Base-by-base conservation (phyloP, 1,140 invertebrate genomes). In the Heliconius congener region DNA sequence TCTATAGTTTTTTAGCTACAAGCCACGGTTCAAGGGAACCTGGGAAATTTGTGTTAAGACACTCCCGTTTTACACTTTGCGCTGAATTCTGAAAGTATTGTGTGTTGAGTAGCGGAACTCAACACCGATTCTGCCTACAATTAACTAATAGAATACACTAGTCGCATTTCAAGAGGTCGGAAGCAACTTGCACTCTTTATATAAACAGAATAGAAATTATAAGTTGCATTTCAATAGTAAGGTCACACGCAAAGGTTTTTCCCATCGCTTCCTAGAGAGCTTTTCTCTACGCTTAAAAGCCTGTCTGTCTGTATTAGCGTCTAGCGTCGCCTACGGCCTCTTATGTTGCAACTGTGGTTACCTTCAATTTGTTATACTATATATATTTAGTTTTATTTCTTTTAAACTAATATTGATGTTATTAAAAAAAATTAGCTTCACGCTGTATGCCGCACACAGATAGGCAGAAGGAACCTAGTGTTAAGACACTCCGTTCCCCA, bases 261-360 rank as follows among this genome's bases (percentile, higher is more conserved):
- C 60, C 60, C 13, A 66, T 66, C 60, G 60, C 60, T 55, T 27
- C 13, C 39, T 71, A 71, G 55, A 71, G 76, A 50, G 71, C 76
- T 71, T 71, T 78, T 73, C 50, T 52, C 73, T 80, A 66, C 60
- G 60, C 27, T 85, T 84, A 85, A 85, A 86, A 86, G 85, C 85
- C 81, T 86, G 85, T 82, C 85, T 34, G 76, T 83, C 78, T 79
- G 50, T 34, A 83, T 86, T 85, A 86, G 9, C 39, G 74, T 42
- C 39, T 70, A 42, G 66, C 57, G 39, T 71, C 39, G 60, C 74
- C 39, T 76, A 39, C 18, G 66, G 74, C 60, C 60, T 70, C 60
- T 76, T 76, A 71, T 55, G 60, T n/a, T 39, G 16, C 39, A 71
- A 23, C 60, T 16, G 23, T 30, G 60, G 27, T 66, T 11, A 16